Evolutionary conservation across 2,888 invertebrate species (phyloP).

Genomic region (Schrankia costaestrigalis): DNA sequence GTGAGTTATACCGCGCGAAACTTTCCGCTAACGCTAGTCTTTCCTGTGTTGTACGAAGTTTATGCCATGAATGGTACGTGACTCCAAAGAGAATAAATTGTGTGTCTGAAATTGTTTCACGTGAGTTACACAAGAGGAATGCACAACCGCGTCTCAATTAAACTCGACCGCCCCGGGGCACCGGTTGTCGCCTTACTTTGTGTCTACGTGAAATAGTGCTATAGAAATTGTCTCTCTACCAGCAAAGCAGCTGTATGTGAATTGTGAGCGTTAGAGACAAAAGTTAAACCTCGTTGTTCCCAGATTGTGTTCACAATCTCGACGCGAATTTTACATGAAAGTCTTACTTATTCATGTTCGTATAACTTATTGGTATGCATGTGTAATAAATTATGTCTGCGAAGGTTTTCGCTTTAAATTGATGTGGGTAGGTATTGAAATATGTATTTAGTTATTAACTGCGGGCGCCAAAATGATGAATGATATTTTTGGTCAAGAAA

Average conservation of each 20-base stretch:
- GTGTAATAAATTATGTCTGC: slow-evolving; percentile 7
- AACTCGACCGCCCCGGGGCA: slow-evolving; percentile 43
- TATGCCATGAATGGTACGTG: slow-evolving; percentile 45
- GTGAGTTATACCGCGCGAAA: slow-evolving; percentile 43
- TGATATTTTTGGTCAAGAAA: slow-evolving; percentile 40
- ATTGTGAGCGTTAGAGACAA: slow-evolving; percentile 51
- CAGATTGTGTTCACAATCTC: slow-evolving; percentile 49
- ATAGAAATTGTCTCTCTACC: slow-evolving; percentile 43
- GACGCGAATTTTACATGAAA: slow-evolving; percentile 34
- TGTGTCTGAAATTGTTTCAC: slow-evolving; percentile 41
- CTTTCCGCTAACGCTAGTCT: slow-evolving; percentile 38
- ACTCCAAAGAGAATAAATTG: slow-evolving; percentile 30
- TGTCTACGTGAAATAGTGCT: slow-evolving; percentile 51
- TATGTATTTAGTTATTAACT: slow-evolving; percentile 18
- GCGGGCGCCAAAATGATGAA: slow-evolving; percentile 24
- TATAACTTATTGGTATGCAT: slow-evolving; percentile 13
- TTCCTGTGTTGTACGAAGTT: slow-evolving; percentile 20
- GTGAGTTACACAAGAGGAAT: slow-evolving; percentile 43
- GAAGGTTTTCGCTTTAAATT: slow-evolving; percentile 9
- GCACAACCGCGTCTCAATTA: slow-evolving; percentile 56
- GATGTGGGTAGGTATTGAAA: slow-evolving; percentile 13
- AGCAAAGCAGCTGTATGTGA: slow-evolving; percentile 46
- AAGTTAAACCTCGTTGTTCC: slow-evolving; percentile 54
- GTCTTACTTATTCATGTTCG: slow-evolving; percentile 20
- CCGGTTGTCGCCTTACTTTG: slow-evolving; percentile 50